These are phyloP conservation scores for Zeugodacus cucurbitae DNA, from an alignment of 1,140 invertebrate species.

Conservation along the genomic window DNA sequence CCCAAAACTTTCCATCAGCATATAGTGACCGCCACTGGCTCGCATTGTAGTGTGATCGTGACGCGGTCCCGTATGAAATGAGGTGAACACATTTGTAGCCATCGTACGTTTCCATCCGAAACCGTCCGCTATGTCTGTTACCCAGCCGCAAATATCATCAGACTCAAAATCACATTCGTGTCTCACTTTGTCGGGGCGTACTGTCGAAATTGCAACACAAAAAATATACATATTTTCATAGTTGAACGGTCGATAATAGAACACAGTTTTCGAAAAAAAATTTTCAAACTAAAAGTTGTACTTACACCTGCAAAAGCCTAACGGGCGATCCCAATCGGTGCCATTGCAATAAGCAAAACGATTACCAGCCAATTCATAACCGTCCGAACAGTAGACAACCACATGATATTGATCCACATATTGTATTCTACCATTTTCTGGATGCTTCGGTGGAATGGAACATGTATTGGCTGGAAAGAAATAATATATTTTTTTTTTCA, in stretches of 20 bases:
- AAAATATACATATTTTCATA: too few species aligned
- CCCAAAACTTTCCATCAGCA: slow-evolving; percentile 54
- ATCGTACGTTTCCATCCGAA: slow-evolving; percentile 53
- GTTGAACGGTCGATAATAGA: too few species aligned
- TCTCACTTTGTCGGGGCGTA: slow-evolving; percentile 28
- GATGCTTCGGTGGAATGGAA: fast-evolving
- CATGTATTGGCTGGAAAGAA: slow-evolving; percentile 51
- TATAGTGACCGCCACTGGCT: slow-evolving; percentile 55
- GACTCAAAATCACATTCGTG: slow-evolving; percentile 60
- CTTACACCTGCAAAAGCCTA: slow-evolving; percentile 53
- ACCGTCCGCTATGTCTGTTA: slow-evolving; percentile 1
- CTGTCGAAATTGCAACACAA: background rate
- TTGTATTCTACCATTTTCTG: slow-evolving; percentile 45
- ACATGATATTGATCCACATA: slow-evolving; percentile 19
- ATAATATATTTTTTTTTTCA: background rate
- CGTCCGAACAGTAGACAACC: slow-evolving; percentile 48
- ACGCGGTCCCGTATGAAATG: slow-evolving; percentile 54
- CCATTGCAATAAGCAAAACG: slow-evolving; percentile 54
- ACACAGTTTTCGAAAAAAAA: too few species aligned
- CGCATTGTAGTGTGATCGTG: slow-evolving; percentile 58
- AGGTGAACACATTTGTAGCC: slow-evolving; percentile 46
- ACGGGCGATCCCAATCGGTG: slow-evolving; percentile 51
- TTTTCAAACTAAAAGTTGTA: background rate
- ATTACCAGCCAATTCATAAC: slow-evolving; percentile 54
- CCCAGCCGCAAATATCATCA: slow-evolving; percentile 59